phyloP scores from a whole-genome alignment of 2,888 invertebrate species.

The Copidosoma aretas region DNA sequence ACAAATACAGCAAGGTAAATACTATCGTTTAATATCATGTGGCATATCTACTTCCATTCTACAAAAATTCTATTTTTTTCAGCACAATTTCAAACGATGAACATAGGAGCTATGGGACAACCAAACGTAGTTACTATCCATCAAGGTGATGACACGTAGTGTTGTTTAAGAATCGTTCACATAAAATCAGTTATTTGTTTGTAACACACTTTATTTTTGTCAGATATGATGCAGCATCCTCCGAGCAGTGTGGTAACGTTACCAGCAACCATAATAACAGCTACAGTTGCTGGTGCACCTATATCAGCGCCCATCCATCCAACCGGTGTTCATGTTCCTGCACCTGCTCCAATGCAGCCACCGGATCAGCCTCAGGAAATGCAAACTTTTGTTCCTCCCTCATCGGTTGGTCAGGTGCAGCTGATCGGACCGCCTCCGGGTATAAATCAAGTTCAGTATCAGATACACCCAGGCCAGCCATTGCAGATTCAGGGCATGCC shows the following conservation, averaged over 20 bases:
- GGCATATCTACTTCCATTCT: constrained; percentile 2
- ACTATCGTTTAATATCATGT: background rate
- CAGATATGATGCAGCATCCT: constrained; percentile 60
- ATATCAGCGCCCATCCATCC: constrained; percentile 57
- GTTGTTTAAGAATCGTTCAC: constrained; percentile 6
- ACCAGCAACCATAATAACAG: constrained; percentile 59
- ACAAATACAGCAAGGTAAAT: constrained; percentile 58
- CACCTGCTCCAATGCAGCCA: constrained; percentile 59
- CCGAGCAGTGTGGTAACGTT: constrained; percentile 59
- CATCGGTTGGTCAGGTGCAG: constrained; percentile 58
- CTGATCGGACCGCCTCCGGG: constrained; percentile 61
- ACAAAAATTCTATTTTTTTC: constrained; percentile 23
- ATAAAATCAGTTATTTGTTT: background rate
- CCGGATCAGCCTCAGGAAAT: constrained; percentile 60
- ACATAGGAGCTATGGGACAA: constrained; percentile 59
- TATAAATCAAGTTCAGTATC: constrained; percentile 60
- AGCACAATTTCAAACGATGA: constrained; percentile 62
- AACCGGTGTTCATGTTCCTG: constrained; percentile 60
- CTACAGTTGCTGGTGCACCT: constrained; percentile 58
- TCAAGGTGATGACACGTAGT: constrained; percentile 51
- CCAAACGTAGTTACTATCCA: constrained; percentile 61
- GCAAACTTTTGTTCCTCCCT: constrained; percentile 58
- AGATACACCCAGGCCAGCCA: constrained; percentile 59
- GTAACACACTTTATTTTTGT: constrained; percentile 22
- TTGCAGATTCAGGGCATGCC: constrained; percentile 57